Conservation (phyloP, 2,888 invertebrate genomes). For the Acleris literana region DNA sequence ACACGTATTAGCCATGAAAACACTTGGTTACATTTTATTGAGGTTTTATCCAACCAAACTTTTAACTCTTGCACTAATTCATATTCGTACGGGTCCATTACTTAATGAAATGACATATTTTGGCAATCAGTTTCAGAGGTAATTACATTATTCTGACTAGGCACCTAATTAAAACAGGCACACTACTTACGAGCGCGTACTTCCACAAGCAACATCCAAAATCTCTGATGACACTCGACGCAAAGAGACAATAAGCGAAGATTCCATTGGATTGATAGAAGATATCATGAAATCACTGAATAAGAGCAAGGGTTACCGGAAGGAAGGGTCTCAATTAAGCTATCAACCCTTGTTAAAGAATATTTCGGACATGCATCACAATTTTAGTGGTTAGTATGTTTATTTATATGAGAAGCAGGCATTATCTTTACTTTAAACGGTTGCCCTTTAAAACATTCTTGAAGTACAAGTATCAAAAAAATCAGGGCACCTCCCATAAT, state of each 20-base stretch:
- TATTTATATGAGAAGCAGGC: no score
- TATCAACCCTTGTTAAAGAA: constrained; percentile 45
- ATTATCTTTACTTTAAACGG: no score
- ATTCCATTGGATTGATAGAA: constrained; percentile 45
- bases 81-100: no score
- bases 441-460: no score
- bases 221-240: constrained; percentile 14
- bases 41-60: no score
- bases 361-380: constrained; percentile 49
- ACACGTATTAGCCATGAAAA: no score
- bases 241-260: constrained; percentile 9
- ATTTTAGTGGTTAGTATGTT: constrained; percentile 56
- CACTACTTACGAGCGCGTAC: constrained; percentile 39
- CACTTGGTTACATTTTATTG: no score
- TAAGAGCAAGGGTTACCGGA: constrained; percentile 33
- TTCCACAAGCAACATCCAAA: constrained; percentile 35
- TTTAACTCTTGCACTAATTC: no score
- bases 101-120: no score
- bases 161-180: background rate
- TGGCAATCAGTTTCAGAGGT: constrained; percentile 8
- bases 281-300: constrained; percentile 52
- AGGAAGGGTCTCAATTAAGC: background rate
- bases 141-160: background rate
- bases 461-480: no score
- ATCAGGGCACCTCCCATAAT: no score